These are phyloP conservation scores for Colostygia pectinataria DNA, from an alignment of 2,888 invertebrate genomes.

Conservation along the genomic window DNA sequence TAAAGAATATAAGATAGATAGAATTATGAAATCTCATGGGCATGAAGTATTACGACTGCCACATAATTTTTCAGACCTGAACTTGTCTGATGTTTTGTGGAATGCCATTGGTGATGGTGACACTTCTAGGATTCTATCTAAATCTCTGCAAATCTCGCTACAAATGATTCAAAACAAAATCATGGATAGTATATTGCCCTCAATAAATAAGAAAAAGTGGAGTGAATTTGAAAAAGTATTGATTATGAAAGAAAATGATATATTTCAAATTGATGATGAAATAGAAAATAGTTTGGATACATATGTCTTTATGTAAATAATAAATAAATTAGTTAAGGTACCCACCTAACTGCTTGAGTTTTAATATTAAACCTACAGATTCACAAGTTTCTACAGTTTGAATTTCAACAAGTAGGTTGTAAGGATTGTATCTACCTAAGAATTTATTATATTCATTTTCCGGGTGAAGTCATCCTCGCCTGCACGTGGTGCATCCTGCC, in stretches of 20 bases:
- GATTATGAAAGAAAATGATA: slow-evolving; percentile 38
- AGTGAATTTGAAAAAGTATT: slow-evolving; percentile 31
- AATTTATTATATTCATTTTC: too few relatives aligned
- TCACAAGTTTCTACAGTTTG: too few relatives aligned
- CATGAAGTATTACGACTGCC: slow-evolving; percentile 55
- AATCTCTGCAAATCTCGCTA: not conserved
- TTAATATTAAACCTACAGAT: too few relatives aligned
- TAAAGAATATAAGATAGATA: slow-evolving; percentile 42
- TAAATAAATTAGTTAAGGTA: too few relatives aligned
- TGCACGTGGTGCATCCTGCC: too few relatives aligned
- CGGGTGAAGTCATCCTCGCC: too few relatives aligned
- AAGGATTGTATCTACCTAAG: too few relatives aligned
- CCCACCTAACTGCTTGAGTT: too few relatives aligned
- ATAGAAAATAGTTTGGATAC: slow-evolving; percentile 41
- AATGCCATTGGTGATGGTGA: slow-evolving; percentile 28
- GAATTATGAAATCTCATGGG: slow-evolving; percentile 49
- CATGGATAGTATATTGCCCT: slow-evolving; percentile 4
- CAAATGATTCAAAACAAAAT: slow-evolving; percentile 14
- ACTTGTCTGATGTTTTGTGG: slow-evolving; percentile 52
- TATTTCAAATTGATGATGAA: slow-evolving; percentile 39
- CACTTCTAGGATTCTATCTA: not conserved
- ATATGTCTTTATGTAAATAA: slow-evolving; percentile 9
- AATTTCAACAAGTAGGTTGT: too few relatives aligned
- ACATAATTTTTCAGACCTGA: slow-evolving; percentile 44
- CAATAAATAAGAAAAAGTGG: slow-evolving; percentile 12